Evolutionary conservation across 1,140 invertebrate species (phyloP), one percentile per base, ranked within the genome.

Genomic region (Drosophila rhopaloa): DNA sequence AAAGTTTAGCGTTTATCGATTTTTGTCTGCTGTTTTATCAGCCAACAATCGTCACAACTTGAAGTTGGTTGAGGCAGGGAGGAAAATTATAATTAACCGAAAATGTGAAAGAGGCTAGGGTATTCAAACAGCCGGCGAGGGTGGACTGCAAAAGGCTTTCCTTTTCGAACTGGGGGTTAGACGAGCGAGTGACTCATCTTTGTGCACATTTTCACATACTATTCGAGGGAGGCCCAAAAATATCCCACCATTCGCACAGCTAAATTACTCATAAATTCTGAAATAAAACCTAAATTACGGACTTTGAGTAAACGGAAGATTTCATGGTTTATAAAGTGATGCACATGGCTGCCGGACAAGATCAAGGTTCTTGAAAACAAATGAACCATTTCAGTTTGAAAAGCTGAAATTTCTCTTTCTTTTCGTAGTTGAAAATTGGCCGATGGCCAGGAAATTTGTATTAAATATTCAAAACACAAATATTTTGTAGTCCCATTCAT

Each of bases 301-400:
- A 29, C 40, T 46, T 11, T 54, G 35, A 11, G 54, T 35, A 47
- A 53, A 46, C 51, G 40, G 50, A 76, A 50, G 37, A 58, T 55
- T 51, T 76, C 57, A 44, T 59, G 29, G 57, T 40, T 76, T 59
- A 58, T 66, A 50, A 85, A 79, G 71, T 72, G 44, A 54, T 78
- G 79, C 83, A 85, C 75, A 88, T 85, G 83, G 83, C 61, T 47
- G 56, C 38, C 79, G 70, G 63, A 79, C 79, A 86, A 86, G 83
- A 86, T 86, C 83, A 86, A 86, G 83, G 83, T 88, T 88, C 53
- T 51, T 13, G 61, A 40, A 16, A 71, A 59, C 44, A 72, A 50
- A 81, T 59, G 48, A 71, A 60, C 59, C 61, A 58, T 72, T 65
- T 83, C 37, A 56, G 44, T 72, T 51, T 61, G 35, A 54, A 43